These are phyloP conservation scores for Rana temporaria DNA, from an alignment of 2,113 vertebrate genomes.

Conservation along the genomic window DNA sequence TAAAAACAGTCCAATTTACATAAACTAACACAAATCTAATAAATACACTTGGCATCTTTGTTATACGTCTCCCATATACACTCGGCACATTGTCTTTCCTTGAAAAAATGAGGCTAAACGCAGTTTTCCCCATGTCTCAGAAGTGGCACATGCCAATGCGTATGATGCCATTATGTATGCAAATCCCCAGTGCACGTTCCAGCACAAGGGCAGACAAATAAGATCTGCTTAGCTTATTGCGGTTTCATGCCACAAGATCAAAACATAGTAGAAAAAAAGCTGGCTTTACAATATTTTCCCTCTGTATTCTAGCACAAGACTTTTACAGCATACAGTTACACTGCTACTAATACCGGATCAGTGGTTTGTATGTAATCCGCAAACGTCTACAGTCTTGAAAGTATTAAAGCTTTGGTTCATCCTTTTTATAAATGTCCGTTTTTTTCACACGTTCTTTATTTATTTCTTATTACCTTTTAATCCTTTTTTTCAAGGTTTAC, in stretches of 20 bases:
- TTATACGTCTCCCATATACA: neutral
- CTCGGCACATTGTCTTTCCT: neutral
- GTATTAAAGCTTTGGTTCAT: too few species aligned
- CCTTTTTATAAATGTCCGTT: too few species aligned
- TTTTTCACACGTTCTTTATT: too few species aligned
- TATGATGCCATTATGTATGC: conserved; percentile 33
- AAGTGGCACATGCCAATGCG: conserved; percentile 8
- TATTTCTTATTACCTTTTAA: too few species aligned
- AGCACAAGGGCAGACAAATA: conserved; percentile 11
- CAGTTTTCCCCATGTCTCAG: neutral
- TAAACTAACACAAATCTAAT: conserved; percentile 2
- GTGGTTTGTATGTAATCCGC: neutral
- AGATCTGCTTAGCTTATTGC: neutral
- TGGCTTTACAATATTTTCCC: neutral
- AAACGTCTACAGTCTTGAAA: too few species aligned
- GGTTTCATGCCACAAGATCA: neutral
- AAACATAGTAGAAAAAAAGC: neutral
- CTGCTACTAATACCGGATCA: neutral
- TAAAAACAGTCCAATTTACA: conserved; percentile 29
- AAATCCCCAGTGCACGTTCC: neutral
- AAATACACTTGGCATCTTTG: neutral
- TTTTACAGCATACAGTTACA: too few species aligned
- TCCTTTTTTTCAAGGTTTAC: too few species aligned
- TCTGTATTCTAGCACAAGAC: neutral
- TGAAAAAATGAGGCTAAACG: conserved; percentile 1